phyloP scores from a whole-genome alignment of 2,888 invertebrate genomes.

The Drosophila glabriapex region DNA sequence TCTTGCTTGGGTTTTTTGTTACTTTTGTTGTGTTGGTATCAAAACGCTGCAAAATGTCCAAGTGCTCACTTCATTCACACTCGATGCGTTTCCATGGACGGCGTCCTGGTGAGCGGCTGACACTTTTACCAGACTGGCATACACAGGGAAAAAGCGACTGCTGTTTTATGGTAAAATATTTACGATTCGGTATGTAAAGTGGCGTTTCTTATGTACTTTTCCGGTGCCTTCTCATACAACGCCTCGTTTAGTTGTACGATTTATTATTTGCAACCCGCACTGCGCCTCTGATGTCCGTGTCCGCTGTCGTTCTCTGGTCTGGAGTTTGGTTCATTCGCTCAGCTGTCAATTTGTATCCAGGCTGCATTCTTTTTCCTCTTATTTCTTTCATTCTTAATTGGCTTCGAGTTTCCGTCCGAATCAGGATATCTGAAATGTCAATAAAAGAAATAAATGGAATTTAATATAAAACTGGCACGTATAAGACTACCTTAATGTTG shows the following conservation, averaged over 20 bases:
- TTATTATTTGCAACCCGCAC: conserved; percentile 35
- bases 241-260: conserved; percentile 49
- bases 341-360: conserved; percentile 66
- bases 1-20: conserved; percentile 1
- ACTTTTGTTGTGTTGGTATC: conserved; percentile 61
- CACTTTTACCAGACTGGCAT: conserved; percentile 39
- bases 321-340: conserved; percentile 31
- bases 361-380: conserved; percentile 40
- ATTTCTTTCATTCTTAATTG: conserved; percentile 72
- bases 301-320: conserved; percentile 7
- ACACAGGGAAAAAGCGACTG: conserved; percentile 51
- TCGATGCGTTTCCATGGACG: conserved; percentile 66
- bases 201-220: conserved; percentile 75
- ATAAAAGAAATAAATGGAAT: background rate
- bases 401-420: conserved; percentile 65
- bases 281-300: conserved; percentile 11
- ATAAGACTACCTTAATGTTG: background rate
- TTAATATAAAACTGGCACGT: background rate
- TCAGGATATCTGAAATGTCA: conserved; percentile 32
- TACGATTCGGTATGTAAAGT: conserved; percentile 77
- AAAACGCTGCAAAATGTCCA: conserved; percentile 70
- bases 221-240: conserved; percentile 52
- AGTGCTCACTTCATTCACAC: conserved; percentile 80
- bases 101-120: conserved; percentile 26
- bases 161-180: conserved; percentile 76